Evolutionary conservation across 2,888 invertebrate genomes (phyloP), one percentile per base, ranked within the genome.

Genomic region (Andrena chrysosceles): DNA sequence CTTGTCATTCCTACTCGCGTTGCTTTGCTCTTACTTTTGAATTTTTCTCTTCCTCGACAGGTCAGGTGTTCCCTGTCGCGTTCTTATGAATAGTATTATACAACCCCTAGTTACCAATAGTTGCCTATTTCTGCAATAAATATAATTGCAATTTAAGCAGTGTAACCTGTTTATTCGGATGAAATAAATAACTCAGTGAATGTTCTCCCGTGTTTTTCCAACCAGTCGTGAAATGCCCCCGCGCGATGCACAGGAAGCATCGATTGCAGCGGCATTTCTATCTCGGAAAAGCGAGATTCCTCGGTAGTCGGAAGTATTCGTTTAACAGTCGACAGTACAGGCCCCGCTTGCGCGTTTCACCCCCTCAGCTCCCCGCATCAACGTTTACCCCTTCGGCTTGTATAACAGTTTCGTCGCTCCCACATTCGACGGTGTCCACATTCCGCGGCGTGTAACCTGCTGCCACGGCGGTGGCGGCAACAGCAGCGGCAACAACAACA

Each of bases 191-290:
- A 8, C 10, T 26, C 23, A 4, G 10, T 8, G 8, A 26, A 56
- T 23, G 23, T n/a, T n/a, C 10, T 4, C 26, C 23, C n/a, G 10
- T 33, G 33, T 23, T 63, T 35, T 20, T 10, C n/a, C 35, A 33
- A 20, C 20, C 10, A 35, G 56, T 10, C 35, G 16, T 56, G 33
- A 54, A 56, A 69, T 56, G 56, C 54, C 33, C 26, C 2, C 0
- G 66, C 6, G 23, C 23, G 35, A 62, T 56, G 56, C 23, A 42
- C 56, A 16, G 77, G 63, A 56, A 64, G 64, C 77, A 77, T 77
- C 79, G 77, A 77, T 79, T 77, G 63, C 77, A 29, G 48, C 49
- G 42, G 59, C 49, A 60, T 71, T 76, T 23, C 64, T 56, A 69
- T n/a, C 60, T 62, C 31, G 26, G 42, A 29, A 35, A 42, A 49